Base-by-base conservation (phyloP, 2,888 invertebrate species). In the Scelioninae gen. 1 region DNA sequence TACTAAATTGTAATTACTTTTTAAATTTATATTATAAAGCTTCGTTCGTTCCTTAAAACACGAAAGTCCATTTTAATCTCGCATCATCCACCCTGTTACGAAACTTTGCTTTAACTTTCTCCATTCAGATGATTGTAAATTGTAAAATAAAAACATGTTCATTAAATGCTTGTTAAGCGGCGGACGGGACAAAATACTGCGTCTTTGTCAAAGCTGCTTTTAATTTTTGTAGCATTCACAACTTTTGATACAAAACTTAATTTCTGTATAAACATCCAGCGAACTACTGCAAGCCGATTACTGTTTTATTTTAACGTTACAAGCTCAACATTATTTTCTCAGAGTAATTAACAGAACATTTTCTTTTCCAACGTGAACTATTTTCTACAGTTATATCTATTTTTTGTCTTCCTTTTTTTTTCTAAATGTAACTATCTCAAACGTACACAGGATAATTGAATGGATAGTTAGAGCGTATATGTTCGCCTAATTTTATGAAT, bases 201-300 rank as follows among this genome's bases (percentile, higher is more conserved):
- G 23, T 23, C 43, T 68, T 43, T 68, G 43, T 29, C 58, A 62
- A 72, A 72, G 51, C 32, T 53, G 34, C 56, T 66, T 75, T 75
- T 7, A 65, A 65, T 58, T 66, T 75, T 58, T 55, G 38, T 40
- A 10, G 58, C 53, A 43, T 58, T 75, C 38, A 51, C 47, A 75
- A 75, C 75, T 75, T 58, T 23, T n/a, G 51, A 65, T 75, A 43
- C 51, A 43, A 68, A 66, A 76, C 58, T 60, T 76, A 68, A 76
- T 76, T 60, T 66, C 66, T 68, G 49, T 53, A 51, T 49, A 51
- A 76, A 76, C 68, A 76, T 68, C 68, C 49, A 5, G 11, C 51
- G 29, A 76, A 43, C 68, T 53, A 38, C 53, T 62, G 11, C 55
- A 77, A 77, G 77, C 77, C 62, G 77, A 69, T 77, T 77, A 77